Base-by-base conservation (phyloP, 2,113 vertebrate genomes). In the Catharus bicknelli region DNA sequence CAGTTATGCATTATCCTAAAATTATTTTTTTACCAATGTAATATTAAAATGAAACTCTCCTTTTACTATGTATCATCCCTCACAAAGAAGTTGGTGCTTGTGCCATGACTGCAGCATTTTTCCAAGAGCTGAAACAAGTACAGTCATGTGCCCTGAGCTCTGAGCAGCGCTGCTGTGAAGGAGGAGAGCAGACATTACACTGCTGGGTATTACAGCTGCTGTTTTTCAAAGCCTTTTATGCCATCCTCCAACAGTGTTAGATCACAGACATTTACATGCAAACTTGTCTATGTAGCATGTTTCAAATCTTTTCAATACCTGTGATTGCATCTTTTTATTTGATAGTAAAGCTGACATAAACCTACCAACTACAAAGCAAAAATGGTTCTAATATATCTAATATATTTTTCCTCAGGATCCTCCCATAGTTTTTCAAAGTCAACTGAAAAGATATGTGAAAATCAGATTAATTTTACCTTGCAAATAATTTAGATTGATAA, bases 41-140 rank as follows among this genome's bases (percentile, higher is more conserved):
- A 67, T 18, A 40, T 45, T 74, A 59, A 67, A 83, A 81, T 26
- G 3, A 78, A 93, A 64, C 29, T 34, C 19, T 74, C 48, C 30
- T 81, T 51, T 86, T 45, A 61, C 11, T 29, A 21, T 43, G 30
- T 72, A 72, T 72, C n/a, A 92, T 34, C 21, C 47, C 72, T 87
- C 29, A 53, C 69, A 45, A 63, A 83, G 75, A 51, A 84, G 58
- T 6, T 78, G 58, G 76, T 79, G 48, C 54, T 68, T 86, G 45
- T 88, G 92, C 50, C 80, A 83, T 77, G 82, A 90, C 64, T 70
- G 26, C 58, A 94, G 80, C 63, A 77, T 94, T 88, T 88, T 91
- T 90, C 70, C 74, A 27, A 48, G 57, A 64, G 64, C 45, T 25
- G 53, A 68, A 94, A 88, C 80, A 93, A 94, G 88, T 83, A 90